Evolutionary conservation across 35 echinoderm and acorn worm genomes (phyloP), one percentile per base, ranked within the genome.

Genomic region (Heliocidaris tuberculata): DNA sequence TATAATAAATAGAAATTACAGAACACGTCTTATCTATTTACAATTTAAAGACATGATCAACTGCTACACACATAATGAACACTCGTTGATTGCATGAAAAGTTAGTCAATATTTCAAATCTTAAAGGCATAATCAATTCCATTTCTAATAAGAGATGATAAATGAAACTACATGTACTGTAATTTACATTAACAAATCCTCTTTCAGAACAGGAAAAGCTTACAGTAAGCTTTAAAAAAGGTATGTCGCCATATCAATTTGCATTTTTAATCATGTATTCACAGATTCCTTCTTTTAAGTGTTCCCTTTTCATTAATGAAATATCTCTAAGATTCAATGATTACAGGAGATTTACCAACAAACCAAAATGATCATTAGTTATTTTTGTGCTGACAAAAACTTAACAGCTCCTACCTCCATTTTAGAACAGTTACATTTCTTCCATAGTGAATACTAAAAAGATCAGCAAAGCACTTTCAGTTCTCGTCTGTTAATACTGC

Each of bases 1-100:
- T 19, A 78, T 78, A 78, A 78, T 78, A 78, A 78, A 78, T 78
- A 78, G 65, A 78, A 78, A 78, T 78, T 78, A 78, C 65, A 78
- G 21, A n/a, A 78, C 24, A 71, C 27, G 17, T 70, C 60, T 70
- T 70, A 70, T 24, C 27, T 78, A 78, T 78, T 78, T 78, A 78
- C 65, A 78, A 78, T 78, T 78, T 78, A 78, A 78, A 78, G 65
- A 78, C 65, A 78, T 5, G 27, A 78, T 27, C 65, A 78, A 78
- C 27, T 19, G 65, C 65, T 78, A n/a, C 27, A 78, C 65, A n/a
- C 17, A 78, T n/a, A 8, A 78, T 60, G 4, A 78, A 27, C 65
- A 78, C 21, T n/a, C 65, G 8, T 78, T n/a, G 65, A 78, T 78
- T 78, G 65, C 65, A 78, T 78, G 52, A 56, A 56, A 56, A 12